Conservation (phyloP, 1,140 invertebrate genomes). For the Macrobrachium rosenbergii region DNA sequence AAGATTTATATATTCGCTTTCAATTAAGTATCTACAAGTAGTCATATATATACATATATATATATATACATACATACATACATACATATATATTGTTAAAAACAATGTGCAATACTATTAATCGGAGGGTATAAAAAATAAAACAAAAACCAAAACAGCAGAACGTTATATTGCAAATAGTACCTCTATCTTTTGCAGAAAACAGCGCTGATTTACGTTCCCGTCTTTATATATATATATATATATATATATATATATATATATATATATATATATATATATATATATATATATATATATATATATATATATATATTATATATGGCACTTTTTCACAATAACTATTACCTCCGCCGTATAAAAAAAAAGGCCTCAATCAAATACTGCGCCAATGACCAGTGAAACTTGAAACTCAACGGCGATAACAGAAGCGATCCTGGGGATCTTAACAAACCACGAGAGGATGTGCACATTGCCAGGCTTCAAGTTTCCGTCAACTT, state of each 20-base stretch:
- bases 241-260: conserved; percentile 29
- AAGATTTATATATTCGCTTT: not conserved
- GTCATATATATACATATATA: not conserved
- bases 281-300: conserved; percentile 25
- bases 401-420: too few species aligned
- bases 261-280: conserved; percentile 18
- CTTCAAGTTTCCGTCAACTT: too few species aligned
- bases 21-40: not conserved
- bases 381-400: too few species aligned
- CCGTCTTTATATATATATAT: conserved; percentile 13
- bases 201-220: too few species aligned
- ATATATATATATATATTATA: conserved; percentile 23
- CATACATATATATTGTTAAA: conserved; percentile 36
- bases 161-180: too few species aligned
- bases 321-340: not conserved
- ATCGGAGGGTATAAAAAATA: too few species aligned
- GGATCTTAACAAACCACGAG: too few species aligned
- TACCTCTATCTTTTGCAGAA: too few species aligned
- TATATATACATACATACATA: conserved; percentile 48
- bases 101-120: not conserved
- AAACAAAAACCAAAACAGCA: too few species aligned
- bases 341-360: not conserved
- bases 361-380: not conserved
- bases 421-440: too few species aligned
- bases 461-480: too few species aligned